phyloP scores from a whole-genome alignment of 2,888 invertebrate genomes.

The Conomelus anceps region DNA sequence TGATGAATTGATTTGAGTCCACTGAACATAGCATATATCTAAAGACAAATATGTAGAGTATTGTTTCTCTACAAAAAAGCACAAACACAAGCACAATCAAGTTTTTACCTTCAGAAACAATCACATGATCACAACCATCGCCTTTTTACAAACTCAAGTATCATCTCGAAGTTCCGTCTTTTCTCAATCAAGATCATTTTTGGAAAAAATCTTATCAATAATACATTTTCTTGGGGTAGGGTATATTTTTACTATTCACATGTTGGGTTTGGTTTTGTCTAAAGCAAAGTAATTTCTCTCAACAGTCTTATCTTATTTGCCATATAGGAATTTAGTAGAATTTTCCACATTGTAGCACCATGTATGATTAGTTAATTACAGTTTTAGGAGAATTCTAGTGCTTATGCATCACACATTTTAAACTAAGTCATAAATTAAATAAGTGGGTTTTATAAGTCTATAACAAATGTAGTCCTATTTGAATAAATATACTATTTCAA shows the following conservation, averaged over 20 bases:
- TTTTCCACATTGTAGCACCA: not conserved
- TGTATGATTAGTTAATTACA: not conserved
- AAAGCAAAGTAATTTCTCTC: not conserved
- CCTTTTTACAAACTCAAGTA: not conserved
- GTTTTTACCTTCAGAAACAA: conserved; percentile 2
- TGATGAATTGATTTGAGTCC: not conserved
- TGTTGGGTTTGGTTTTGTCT: not conserved
- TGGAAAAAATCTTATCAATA: not conserved
- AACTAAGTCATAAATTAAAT: not conserved
- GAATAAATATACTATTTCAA: not conserved
- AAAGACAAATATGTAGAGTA: not conserved
- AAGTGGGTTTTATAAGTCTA: not conserved
- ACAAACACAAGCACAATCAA: conserved; percentile 25
- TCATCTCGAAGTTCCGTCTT: not conserved
- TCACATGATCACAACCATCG: conserved; percentile 14
- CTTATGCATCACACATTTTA: not conserved
- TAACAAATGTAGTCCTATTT: not conserved
- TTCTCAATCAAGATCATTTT: not conserved
- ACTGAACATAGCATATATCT: not conserved
- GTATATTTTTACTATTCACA: not conserved
- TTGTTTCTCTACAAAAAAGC: conserved; percentile 10
- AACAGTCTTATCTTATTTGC: not conserved
- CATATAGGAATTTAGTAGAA: not conserved
- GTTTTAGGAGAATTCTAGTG: not conserved
- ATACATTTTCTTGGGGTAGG: not conserved